Base-by-base conservation (phyloP, 2,888 invertebrate genomes). In the Alloplasta piceator region DNA sequence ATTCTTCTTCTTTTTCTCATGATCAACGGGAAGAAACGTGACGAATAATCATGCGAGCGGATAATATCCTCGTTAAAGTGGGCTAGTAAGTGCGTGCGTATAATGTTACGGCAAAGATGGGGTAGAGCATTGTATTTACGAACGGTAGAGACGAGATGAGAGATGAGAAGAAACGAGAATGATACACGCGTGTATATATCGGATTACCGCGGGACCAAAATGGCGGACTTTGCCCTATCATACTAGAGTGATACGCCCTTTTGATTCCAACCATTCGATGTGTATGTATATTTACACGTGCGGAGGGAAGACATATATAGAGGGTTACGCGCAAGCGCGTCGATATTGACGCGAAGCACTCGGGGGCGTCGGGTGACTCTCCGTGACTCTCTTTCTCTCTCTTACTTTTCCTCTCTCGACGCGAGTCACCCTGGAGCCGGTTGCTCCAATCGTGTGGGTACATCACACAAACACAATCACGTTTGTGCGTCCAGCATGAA, bases 331-430 rank as follows among this genome's bases (percentile, higher is more conserved):
- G 91, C 91, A 86, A 85, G 90, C 91, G 89, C 89, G 85, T 78
- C 85, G 83, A 86, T 91, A 91, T 91, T 91, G 91, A 91, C 91
- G 90, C 80, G 70, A 68, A 43, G 4, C 36, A 72, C 67, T 60
- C 67, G 70, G 70, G 74, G 78, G 71, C 74, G 81, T 81, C 74
- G 81, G 26, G 26, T 70, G 73, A 74, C 70, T 73, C 70, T 77
- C 46, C 74, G 79, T 83, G 83, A 86, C 86, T 86, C 86, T 60
- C 46, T 46, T 48, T 58, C 70, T 16, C 60, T 60, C 60, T 39
- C 55, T 38, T 39, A 16, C 55, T 10, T 39, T 55, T 14, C 50
- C n/a, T 43, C 5, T 50, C 2, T 10, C 43, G n/a, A 52, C 39
- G 55, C 74, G 71, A 78, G 78, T 71, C 74, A 48, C 60, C 71